Percentiles rank a stretch among this genome's conserved stretches.
phyloP scores from a whole-genome alignment of 2,797 vertebrate species.

The Tenualosa thibaudeaui region DNA sequence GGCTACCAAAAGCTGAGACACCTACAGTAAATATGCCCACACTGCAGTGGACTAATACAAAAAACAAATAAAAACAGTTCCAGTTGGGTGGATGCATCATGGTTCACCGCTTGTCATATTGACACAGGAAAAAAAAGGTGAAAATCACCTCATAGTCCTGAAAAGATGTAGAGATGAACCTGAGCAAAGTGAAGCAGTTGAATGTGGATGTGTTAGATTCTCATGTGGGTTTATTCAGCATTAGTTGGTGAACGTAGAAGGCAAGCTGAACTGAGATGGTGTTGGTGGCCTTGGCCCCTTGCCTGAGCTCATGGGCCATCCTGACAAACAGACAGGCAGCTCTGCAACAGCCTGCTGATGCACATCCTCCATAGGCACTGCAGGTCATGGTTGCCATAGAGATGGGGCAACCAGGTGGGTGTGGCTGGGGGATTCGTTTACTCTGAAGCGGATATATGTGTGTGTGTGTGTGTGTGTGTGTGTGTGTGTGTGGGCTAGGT shows the following conservation, averaged over 20 bases:
- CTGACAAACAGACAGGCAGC: not conserved
- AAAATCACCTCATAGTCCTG: not conserved
- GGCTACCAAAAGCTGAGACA: not conserved
- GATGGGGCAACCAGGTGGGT: conserved; percentile 10
- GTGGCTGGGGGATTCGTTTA: not conserved
- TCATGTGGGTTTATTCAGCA: not conserved
- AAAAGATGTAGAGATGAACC: not conserved
- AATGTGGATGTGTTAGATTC: not conserved
- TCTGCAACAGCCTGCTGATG: not conserved
- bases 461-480: not conserved
- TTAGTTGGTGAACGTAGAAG: not conserved
- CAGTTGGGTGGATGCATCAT: not conserved
- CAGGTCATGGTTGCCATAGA: not conserved
- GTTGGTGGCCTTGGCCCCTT: not conserved
- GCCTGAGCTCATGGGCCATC: not conserved
- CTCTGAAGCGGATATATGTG: not conserved
- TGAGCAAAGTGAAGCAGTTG: not conserved
- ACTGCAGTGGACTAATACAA: not conserved
- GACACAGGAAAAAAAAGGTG: not conserved
- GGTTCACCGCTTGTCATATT: not conserved
- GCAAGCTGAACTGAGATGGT: not conserved
- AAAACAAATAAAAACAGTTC: not conserved
- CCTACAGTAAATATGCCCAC: not conserved
- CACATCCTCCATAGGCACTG: not conserved
- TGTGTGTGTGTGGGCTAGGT: not conserved